Evolutionary conservation across 2,797 vertebrate genomes (phyloP).

Genomic region (Sarcophilus harrisii): DNA sequence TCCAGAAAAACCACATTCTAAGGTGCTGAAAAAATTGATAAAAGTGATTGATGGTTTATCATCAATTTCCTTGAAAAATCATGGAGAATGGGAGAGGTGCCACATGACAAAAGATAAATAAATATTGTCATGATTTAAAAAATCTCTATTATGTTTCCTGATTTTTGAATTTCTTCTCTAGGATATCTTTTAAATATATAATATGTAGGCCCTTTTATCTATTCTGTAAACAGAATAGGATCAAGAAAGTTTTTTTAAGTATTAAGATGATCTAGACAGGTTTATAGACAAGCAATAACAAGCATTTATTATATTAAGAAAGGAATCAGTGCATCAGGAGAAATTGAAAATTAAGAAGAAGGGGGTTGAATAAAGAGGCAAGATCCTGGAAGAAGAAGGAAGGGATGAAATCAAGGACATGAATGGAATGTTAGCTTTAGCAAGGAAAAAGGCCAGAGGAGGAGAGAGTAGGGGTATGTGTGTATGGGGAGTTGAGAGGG

Average conservation of each 20-base stretch:
- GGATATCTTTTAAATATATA: neutral
- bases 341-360: too few relatives aligned
- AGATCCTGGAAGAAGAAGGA: too few relatives aligned
- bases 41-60: neutral
- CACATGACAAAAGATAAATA: neutral
- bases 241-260: neutral
- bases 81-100: neutral
- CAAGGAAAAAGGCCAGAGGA: neutral
- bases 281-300: neutral
- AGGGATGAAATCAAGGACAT: too few relatives aligned
- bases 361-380: too few relatives aligned
- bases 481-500: too few relatives aligned
- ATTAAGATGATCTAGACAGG: neutral
- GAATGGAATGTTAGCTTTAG: neutral
- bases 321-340: neutral
- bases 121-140: neutral
- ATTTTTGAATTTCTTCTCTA: neutral
- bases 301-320: neutral
- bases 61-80: neutral
- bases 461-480: neutral
- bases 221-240: neutral
- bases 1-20: neutral
- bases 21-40: neutral
- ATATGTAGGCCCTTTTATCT: neutral
- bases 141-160: neutral